A percentile compares a stretch with the other conserved stretches of the same genome.
Conservation (phyloP, 2,888 invertebrate genomes). For the Eustalomyia histrio region DNA sequence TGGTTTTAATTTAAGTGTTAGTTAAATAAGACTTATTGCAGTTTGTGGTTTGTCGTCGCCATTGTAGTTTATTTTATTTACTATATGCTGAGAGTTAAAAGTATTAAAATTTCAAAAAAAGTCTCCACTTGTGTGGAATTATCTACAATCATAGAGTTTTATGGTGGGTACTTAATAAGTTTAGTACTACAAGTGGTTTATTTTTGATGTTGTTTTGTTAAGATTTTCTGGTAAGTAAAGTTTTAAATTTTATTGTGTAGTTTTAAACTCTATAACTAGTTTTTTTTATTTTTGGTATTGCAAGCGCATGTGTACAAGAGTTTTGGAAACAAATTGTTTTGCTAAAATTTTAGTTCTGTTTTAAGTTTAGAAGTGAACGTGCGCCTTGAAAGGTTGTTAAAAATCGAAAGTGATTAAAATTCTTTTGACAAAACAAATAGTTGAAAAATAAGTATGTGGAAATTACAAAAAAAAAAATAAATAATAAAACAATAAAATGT, state of each 20-base stretch:
- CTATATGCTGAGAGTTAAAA: constrained; percentile 1
- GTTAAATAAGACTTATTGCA: too few species aligned
- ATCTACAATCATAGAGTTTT: constrained; percentile 35
- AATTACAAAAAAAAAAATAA: constrained; percentile 5
- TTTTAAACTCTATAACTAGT: constrained; percentile 42
- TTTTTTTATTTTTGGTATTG: neutral
- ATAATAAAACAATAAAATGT: neutral
- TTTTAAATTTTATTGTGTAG: constrained; percentile 17
- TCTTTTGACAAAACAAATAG: neutral
- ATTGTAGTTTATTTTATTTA: neutral
- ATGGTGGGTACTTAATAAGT: constrained; percentile 18
- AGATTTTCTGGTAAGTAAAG: constrained; percentile 21
- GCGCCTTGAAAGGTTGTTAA: constrained; percentile 21
- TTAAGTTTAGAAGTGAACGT: constrained; percentile 57
- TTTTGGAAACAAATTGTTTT: constrained; percentile 18
- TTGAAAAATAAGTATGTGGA: constrained; percentile 2
- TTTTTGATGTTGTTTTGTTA: constrained; percentile 36
- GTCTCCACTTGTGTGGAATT: constrained; percentile 45
- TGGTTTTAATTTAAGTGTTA: too few species aligned
- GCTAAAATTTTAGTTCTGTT: constrained; percentile 57
- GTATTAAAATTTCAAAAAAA: constrained; percentile 12
- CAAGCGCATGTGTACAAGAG: constrained; percentile 51
- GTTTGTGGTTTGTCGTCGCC: neutral
- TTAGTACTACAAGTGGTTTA: constrained; percentile 34
- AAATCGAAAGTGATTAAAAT: constrained; percentile 4